phyloP scores from a whole-genome alignment of 2,113 vertebrate species.

The Oreochromis spilurus region DNA sequence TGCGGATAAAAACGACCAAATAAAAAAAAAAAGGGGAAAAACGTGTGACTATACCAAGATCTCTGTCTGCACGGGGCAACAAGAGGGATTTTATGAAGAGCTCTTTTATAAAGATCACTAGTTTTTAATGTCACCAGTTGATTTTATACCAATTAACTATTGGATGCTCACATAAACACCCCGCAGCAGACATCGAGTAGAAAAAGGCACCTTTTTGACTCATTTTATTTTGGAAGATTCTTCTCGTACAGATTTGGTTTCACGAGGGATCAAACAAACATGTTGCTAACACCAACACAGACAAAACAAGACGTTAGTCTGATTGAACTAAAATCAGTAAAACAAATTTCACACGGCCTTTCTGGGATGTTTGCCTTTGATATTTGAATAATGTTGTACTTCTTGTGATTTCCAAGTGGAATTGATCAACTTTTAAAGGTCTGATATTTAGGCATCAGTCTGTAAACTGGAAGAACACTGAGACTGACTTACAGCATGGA shows the following conservation, averaged over 20 bases:
- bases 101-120: background rate
- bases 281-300: too few species aligned
- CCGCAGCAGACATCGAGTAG: fast-evolving
- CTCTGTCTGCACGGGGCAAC: background rate
- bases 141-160: background rate
- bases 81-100: background rate
- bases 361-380: too few species aligned
- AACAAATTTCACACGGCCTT: too few species aligned
- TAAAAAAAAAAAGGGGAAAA: background rate
- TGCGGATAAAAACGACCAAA: background rate
- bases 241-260: background rate
- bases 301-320: too few species aligned
- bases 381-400: too few species aligned
- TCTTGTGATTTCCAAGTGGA: background rate
- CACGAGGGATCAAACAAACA: background rate
- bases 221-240: background rate
- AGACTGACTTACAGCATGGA: background rate
- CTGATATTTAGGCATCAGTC: background rate
- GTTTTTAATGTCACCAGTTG: background rate
- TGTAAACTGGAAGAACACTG: background rate
- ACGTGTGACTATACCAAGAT: background rate
- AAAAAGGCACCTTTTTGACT: background rate
- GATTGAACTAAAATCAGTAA: too few species aligned
- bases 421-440: background rate
- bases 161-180: background rate